Percentiles rank a stretch among this genome's conserved stretches.
Evolutionary conservation across 2,888 invertebrate genomes (phyloP).

Genomic region (Adelphocoris suturalis): DNA sequence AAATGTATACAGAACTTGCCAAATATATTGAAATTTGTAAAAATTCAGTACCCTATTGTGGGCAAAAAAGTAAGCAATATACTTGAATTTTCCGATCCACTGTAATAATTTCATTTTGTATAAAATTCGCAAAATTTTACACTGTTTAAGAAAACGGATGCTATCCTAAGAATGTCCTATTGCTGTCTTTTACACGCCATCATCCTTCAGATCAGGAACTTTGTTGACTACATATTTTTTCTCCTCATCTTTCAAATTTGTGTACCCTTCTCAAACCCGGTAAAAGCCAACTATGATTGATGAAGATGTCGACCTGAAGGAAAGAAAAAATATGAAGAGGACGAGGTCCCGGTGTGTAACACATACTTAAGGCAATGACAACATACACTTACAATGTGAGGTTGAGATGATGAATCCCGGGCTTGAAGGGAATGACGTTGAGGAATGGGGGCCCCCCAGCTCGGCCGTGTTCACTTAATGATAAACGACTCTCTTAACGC

Average conservation of each 20-base stretch:
- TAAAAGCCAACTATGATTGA: slow-evolving; percentile 23
- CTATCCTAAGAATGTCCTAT: neutral
- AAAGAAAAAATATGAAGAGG: neutral
- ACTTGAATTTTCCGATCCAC: no score
- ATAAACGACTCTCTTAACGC: slow-evolving; percentile 39
- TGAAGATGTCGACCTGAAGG: neutral
- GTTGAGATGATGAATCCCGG: slow-evolving; percentile 39
- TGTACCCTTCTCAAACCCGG: neutral
- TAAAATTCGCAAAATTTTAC: no score
- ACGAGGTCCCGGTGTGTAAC: neutral
- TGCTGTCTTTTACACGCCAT: neutral
- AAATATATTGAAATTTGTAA: no score
- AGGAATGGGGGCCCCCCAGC: neutral
- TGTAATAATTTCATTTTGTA: no score
- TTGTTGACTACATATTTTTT: slow-evolving; percentile 31
- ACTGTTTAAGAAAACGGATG: no score
- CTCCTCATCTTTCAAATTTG: slow-evolving; percentile 26
- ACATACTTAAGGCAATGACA: slow-evolving; percentile 36
- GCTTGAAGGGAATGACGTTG: neutral
- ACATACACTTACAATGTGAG: slow-evolving; percentile 39
- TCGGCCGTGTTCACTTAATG: slow-evolving; percentile 31
- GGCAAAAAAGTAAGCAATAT: no score
- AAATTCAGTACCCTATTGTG: no score
- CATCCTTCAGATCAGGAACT: neutral
- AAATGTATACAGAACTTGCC: no score